Percentiles rank a stretch among this genome's conserved stretches.
These are phyloP conservation scores for Apantesis nais DNA, from an alignment of 2,888 invertebrate species.

Conservation along the genomic window DNA sequence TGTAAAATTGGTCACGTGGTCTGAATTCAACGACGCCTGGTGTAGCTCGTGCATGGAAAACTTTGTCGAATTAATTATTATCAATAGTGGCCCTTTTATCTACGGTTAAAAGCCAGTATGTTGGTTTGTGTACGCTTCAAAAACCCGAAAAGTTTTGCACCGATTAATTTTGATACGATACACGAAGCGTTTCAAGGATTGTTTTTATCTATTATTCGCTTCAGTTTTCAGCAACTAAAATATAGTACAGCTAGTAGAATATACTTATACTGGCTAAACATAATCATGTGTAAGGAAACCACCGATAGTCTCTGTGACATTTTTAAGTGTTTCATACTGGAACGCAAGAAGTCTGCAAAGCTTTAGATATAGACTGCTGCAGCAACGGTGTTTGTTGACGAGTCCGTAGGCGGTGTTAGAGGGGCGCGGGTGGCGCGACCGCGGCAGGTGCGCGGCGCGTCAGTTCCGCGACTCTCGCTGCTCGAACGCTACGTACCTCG, in stretches of 20 bases:
- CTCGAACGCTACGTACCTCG: slow-evolving; percentile 67
- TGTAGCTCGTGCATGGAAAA: slow-evolving; percentile 52
- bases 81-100: slow-evolving; percentile 52
- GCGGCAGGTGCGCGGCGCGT: slow-evolving; percentile 72
- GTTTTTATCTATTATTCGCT: too few species aligned
- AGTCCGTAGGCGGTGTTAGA: slow-evolving; percentile 70
- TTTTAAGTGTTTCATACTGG: slow-evolving; percentile 66
- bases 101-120: slow-evolving; percentile 45
- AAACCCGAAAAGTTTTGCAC: too few species aligned
- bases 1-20: slow-evolving; percentile 66
- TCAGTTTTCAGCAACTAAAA: too few species aligned
- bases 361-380: slow-evolving; percentile 76
- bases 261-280: slow-evolving; percentile 8
- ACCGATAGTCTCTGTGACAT: slow-evolving; percentile 42
- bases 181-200: too few species aligned
- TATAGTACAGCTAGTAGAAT: too few species aligned
- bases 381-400: slow-evolving; percentile 81
- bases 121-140: too few species aligned
- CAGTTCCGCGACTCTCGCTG: slow-evolving; percentile 80
- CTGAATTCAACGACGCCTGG: slow-evolving; percentile 46
- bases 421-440: slow-evolving; percentile 64
- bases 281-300: slow-evolving; percentile 20
- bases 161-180: too few species aligned
- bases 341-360: slow-evolving; percentile 70
- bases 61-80: slow-evolving; percentile 56